These are phyloP conservation scores for Camponotus floridanus DNA, from an alignment of 1,140 invertebrate species.

Conservation along the genomic window DNA sequence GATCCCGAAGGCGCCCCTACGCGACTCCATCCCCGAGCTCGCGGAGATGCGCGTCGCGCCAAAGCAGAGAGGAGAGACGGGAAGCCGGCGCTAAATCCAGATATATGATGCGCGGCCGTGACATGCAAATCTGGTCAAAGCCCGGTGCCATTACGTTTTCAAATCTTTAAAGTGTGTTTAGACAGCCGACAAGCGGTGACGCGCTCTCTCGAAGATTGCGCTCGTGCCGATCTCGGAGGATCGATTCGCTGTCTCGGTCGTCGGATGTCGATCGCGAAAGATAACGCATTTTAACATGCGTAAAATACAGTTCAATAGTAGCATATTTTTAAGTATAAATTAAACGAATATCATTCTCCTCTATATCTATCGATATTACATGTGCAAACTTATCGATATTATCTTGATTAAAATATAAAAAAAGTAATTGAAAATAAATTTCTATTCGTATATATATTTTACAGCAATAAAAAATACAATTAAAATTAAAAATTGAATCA, in stretches of 20 bases:
- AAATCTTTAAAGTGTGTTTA: conserved; percentile 87
- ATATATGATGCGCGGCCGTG: conserved; percentile 86
- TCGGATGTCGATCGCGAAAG: background rate
- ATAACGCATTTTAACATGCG: background rate
- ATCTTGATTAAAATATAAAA: too few species aligned
- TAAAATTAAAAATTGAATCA: too few species aligned
- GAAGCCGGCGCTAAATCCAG: conserved; percentile 83
- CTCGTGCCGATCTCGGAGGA: conserved; percentile 45
- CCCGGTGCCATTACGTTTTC: conserved; percentile 86
- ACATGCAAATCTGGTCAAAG: conserved; percentile 87
- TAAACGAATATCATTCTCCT: background rate
- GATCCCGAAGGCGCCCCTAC: conserved; percentile 83
- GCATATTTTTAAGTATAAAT: background rate
- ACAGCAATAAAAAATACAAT: too few species aligned
- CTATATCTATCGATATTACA: background rate
- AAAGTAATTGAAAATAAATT: too few species aligned
- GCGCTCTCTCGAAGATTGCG: conserved; percentile 65
- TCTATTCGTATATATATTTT: too few species aligned
- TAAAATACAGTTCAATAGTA: background rate
- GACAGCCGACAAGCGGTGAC: conserved; percentile 80
- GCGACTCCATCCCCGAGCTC: conserved; percentile 78
- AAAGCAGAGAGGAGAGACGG: conserved; percentile 36
- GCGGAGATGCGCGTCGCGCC: conserved; percentile 52
- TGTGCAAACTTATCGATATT: background rate
- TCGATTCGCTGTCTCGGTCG: conserved; percentile 9